Evolutionary conservation across 2,797 vertebrate genomes (phyloP).

Genomic region (Perodicticus potto): DNA sequence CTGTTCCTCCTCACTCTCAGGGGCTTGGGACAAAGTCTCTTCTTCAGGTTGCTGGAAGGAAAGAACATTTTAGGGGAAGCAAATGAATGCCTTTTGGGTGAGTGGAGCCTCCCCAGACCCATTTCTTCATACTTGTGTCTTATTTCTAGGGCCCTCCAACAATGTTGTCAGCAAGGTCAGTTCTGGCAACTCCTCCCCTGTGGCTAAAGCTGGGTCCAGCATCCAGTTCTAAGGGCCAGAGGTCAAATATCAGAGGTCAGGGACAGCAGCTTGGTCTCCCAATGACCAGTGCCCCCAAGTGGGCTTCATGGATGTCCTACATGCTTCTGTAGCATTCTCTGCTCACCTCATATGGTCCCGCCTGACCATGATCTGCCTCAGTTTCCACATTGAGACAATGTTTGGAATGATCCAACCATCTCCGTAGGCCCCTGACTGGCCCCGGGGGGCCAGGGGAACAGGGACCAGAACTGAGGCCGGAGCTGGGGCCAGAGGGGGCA

Average conservation of each 20-base stretch:
- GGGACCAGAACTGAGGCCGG: slow-evolving; percentile 92
- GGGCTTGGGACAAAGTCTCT: slow-evolving; percentile 83
- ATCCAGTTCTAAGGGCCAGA: slow-evolving; percentile 72
- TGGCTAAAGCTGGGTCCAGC: slow-evolving; percentile 72
- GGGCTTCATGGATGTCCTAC: background rate
- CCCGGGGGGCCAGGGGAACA: slow-evolving; percentile 93
- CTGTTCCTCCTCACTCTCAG: slow-evolving; percentile 93
- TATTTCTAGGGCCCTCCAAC: slow-evolving; percentile 80
- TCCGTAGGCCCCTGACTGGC: slow-evolving; percentile 94
- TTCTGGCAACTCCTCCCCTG: slow-evolving; percentile 82
- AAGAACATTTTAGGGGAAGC: slow-evolving; percentile 85
- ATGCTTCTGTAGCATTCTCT: slow-evolving; percentile 83
- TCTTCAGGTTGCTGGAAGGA: slow-evolving; percentile 87
- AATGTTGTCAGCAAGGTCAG: slow-evolving; percentile 84
- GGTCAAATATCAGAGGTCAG: slow-evolving; percentile 32
- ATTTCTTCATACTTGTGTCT: slow-evolving; percentile 77
- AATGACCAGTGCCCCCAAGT: background rate
- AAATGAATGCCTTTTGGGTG: background rate
- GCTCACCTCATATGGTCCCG: slow-evolving; percentile 79
- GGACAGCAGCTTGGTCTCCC: background rate
- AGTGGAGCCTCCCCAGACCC: background rate
- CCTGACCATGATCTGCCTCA: slow-evolving; percentile 88
- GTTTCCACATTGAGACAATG: slow-evolving; percentile 92
- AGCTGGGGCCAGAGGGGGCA: slow-evolving; percentile 87
- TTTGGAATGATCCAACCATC: slow-evolving; percentile 93